phyloP scores from a whole-genome alignment of 2,888 invertebrate species.

The Xanthia icteritia region DNA sequence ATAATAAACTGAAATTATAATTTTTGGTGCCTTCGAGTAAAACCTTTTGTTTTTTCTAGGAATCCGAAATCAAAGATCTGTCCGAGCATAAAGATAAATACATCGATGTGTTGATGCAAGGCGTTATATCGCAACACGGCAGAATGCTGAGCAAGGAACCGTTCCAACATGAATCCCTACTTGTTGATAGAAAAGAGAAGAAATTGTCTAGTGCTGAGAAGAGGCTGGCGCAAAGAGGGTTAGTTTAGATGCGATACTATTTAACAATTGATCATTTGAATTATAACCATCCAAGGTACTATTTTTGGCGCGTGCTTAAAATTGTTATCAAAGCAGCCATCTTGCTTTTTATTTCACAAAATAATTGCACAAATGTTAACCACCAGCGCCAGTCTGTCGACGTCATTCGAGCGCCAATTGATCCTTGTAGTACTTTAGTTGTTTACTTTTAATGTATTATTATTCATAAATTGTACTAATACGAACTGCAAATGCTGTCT shows the following conservation, averaged over 20 bases:
- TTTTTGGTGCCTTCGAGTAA: not conserved
- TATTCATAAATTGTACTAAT: no score
- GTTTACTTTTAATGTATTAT: no score
- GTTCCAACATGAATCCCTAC: conserved; percentile 98
- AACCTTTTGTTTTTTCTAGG: conserved; percentile 78
- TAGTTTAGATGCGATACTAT: conserved; percentile 55
- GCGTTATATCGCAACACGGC: conserved; percentile 92
- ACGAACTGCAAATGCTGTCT: not conserved
- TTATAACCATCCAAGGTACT: no score
- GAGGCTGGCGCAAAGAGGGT: conserved; percentile 95
- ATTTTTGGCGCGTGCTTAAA: no score
- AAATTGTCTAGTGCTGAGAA: conserved; percentile 98
- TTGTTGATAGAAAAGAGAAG: conserved; percentile 98
- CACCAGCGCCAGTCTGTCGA: no score
- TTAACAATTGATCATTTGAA: no score
- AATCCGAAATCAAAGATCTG: conserved; percentile 94
- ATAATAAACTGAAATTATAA: not conserved
- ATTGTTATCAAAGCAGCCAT: no score
- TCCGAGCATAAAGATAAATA: conserved; percentile 93
- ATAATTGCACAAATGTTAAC: no score
- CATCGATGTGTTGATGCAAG: conserved; percentile 95
- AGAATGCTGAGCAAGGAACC: conserved; percentile 94
- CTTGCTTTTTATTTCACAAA: no score
- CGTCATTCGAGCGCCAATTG: no score
- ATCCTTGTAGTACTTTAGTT: no score